Conservation (phyloP, 1,140 invertebrate genomes). For the Bombus soroeensis region DNA sequence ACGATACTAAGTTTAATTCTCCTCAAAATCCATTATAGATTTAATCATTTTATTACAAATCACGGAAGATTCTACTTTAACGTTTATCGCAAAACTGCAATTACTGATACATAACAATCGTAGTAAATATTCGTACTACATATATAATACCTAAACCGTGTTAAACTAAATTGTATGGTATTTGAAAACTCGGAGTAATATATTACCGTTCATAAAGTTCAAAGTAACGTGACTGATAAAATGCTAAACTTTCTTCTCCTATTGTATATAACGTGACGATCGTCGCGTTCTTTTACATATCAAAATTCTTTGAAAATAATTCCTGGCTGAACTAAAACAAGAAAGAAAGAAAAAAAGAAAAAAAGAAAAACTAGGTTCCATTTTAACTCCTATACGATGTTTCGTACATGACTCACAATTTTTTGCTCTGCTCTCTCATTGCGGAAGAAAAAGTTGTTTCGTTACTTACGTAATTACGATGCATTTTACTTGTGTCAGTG, state of each 20-base stretch:
- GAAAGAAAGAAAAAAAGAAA: too few relatives aligned
- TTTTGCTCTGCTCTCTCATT: not conserved
- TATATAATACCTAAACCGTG: not conserved
- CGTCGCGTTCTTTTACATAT: not conserved
- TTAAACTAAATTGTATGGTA: not conserved
- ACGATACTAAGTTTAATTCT: not conserved
- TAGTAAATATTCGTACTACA: not conserved
- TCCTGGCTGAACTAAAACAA: too few relatives aligned
- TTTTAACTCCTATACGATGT: not conserved
- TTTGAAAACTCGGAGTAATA: not conserved
- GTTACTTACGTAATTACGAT: conserved; percentile 12
- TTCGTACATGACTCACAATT: not conserved
- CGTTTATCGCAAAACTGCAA: not conserved
- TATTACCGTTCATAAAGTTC: not conserved
- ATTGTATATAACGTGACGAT: not conserved
- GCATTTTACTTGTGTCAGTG: not conserved
- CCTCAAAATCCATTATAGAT: not conserved
- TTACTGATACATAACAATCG: too few relatives aligned
- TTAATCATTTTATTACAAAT: not conserved
- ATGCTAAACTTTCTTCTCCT: not conserved
- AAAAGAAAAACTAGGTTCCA: not conserved
- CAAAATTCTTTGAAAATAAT: not conserved
- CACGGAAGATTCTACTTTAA: not conserved
- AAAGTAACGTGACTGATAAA: not conserved
- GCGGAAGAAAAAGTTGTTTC: conserved; percentile 1